These are phyloP conservation scores for Anolis apletophallus DNA, from an alignment of 2,797 vertebrate genomes.

Conservation along the genomic window DNA sequence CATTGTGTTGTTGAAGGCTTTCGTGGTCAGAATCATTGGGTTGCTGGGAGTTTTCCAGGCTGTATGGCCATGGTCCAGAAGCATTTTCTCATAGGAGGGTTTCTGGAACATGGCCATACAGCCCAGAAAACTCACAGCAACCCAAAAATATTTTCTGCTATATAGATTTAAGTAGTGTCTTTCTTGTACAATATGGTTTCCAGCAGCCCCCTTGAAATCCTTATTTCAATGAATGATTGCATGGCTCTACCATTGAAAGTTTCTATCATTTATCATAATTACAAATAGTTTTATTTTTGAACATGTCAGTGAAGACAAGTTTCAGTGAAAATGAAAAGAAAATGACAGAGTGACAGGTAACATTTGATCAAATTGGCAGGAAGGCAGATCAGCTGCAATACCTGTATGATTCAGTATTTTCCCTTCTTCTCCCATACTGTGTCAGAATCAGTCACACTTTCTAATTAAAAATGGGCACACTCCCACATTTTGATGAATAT, in stretches of 20 bases:
- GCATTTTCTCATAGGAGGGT: too few relatives aligned
- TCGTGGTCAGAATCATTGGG: too few relatives aligned
- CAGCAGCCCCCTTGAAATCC: background rate
- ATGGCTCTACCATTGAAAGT: background rate
- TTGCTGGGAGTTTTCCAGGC: too few relatives aligned
- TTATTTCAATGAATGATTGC: background rate
- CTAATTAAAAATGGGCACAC: background rate
- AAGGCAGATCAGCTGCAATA: background rate
- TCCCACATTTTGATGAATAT: background rate
- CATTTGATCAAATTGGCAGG: background rate
- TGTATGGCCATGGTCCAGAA: too few relatives aligned
- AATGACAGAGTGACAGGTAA: background rate
- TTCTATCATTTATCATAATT: background rate
- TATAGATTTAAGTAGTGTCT: background rate
- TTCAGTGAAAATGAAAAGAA: conserved; percentile 11
- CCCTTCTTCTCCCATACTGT: background rate
- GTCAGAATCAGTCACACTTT: background rate
- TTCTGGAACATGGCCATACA: too few relatives aligned
- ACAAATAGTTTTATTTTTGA: background rate
- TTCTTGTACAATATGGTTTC: background rate
- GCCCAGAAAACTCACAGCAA: too few relatives aligned
- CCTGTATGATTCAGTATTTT: background rate
- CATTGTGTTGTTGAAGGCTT: too few relatives aligned
- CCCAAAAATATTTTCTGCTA: background rate
- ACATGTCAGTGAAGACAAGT: background rate